These are phyloP conservation scores for Ashinkailepas kermadecensis DNA, from an alignment of 2,888 invertebrate species.

Conservation along the genomic window DNA sequence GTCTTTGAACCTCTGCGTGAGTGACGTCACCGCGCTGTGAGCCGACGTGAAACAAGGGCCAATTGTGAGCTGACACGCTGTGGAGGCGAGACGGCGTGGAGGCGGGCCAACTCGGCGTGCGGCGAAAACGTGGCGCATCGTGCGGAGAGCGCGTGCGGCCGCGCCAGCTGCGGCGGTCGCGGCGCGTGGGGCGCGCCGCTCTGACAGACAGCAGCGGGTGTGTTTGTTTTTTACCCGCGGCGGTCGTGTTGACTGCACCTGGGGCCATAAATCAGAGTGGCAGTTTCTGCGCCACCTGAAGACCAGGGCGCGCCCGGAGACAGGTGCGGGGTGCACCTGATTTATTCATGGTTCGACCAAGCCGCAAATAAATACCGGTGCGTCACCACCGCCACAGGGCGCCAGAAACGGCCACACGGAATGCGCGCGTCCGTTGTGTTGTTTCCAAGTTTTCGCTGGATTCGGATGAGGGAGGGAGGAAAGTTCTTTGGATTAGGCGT, in stretches of 20 bases:
- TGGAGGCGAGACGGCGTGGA: no score
- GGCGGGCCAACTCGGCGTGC: no score
- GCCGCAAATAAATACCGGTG: not conserved
- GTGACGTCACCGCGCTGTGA: no score
- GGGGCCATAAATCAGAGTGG: conserved; percentile 4
- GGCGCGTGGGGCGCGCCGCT: not conserved
- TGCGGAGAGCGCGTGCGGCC: not conserved
- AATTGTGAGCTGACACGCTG: no score
- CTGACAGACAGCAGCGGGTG: not conserved
- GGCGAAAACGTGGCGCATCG: no score
- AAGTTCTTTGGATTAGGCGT: no score
- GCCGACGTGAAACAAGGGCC: no score
- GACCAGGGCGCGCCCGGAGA: not conserved
- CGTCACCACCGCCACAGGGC: not conserved
- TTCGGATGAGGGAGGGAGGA: no score
- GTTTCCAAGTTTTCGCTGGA: no score
- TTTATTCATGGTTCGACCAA: not conserved
- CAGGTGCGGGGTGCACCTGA: not conserved
- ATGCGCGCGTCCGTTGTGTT: no score
- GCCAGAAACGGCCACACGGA: not conserved
- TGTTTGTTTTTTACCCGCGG: conserved; percentile 10
- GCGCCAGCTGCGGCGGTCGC: not conserved
- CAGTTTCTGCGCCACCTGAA: not conserved
- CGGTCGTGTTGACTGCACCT: conserved; percentile 9
- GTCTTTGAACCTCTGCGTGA: no score